Evolutionary conservation across 2,888 invertebrate species (phyloP), one percentile per base, ranked within the genome.

Genomic region (Salticus scenicus): DNA sequence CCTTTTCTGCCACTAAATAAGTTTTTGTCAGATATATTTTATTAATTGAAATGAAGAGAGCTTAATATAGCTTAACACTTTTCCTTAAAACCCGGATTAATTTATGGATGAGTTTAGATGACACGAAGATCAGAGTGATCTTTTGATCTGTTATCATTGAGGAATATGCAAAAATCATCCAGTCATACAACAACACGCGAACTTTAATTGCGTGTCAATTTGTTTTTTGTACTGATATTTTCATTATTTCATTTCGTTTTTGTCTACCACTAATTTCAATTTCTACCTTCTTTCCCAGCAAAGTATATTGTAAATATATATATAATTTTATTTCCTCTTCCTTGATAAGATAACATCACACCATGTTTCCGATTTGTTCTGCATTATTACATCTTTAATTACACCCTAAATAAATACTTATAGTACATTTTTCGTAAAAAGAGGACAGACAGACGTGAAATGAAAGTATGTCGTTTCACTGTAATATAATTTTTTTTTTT

Each of bases 331-430:
- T 57, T 57, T 57, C 57, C 57, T 57, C 24, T 57, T 57, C 57
- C 57, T 57, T 1, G 57, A 24, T 57, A 24, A 20, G 57, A 57
- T 57, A 57, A 57, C 5, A 57, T 57, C 57, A 24, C 24, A 20
- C 57, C 24, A 17, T n/a, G 70, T n/a, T 20, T 70, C 42, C 41
- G 42, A 41, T 28, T 70, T 70, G 70, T 70, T 70, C 70, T 42
- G 70, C 70, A 28, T 70, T 70, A 70, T 70, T 70, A 70, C 24
- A 24, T 70, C 70, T 28, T 27, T 70, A 70, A 70, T 70, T 70
- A 42, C 57, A 24, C 14, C 57, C 42, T 24, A 24, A 57, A 57
- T 57, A 57, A 57, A 57, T 57, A 24, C 57, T 12, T 24, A 24
- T 4, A 57, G 57, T 57, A 24, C 57, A 24, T 57, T 57, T 47